Evolutionary conservation across 1,140 invertebrate genomes (phyloP), one percentile per base, ranked within the genome.

Genomic region (Atta texana): DNA sequence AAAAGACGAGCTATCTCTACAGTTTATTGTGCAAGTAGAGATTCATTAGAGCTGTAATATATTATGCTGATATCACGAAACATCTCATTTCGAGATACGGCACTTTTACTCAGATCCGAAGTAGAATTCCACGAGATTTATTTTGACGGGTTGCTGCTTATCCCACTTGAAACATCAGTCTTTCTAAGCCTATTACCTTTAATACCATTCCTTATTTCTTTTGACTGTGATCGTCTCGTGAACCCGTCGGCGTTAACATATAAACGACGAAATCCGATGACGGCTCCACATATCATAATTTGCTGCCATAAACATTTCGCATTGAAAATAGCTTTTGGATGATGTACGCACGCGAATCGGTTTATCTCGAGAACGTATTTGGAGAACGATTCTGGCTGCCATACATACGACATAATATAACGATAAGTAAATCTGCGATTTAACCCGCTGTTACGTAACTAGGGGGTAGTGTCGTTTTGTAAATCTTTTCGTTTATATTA

Each of bases 101-200:
- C 64, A 61, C 24, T 51, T n/a, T 24, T 57, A 14, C 76, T 21
- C 39, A 68, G 14, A 12, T n/a, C 53, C 64, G 44, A 53, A 69
- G 44, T 77, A 57, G 44, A 55, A 61, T 51, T 31, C 88, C 57
- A 39, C n/a, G 53, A 87, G 86, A 90, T 90, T 86, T 90, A 90
- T 90, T 90, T 90, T 81, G 75, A 68, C 76, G 39, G 63, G 75
- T 16, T 90, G 85, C 49, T 77, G 59, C 71, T 90, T 86, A 85
- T 90, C 81, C 86, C 81, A 66, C 80, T 87, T 78, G 74, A 87
- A 85, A 87, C 89, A 80, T 90, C 85, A 34, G 86, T 90, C 89
- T 90, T 86, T 85, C 49, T 90, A 90, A 90, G 89, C 89, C 89
- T 82, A 85, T 90, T 90, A 90, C 21, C 80, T 90, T 90, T 80